Percentiles rank a stretch among this genome's conserved stretches.
Conservation (phyloP, 2,113 vertebrate species). For the Rhinichthys klamathensis region DNA sequence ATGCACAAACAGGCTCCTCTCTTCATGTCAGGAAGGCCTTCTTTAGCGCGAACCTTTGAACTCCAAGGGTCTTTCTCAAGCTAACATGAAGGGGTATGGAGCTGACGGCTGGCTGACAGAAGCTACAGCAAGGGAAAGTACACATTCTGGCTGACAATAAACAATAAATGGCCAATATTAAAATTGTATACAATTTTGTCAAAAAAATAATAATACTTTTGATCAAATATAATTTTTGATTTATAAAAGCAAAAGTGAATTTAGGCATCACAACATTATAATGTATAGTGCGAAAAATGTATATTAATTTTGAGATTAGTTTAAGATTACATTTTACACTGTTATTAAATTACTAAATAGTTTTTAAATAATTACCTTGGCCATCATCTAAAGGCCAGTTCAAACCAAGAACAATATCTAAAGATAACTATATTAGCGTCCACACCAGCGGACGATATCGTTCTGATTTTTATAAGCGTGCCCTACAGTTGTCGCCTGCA, state of each 20-base stretch:
- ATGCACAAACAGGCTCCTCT: not conserved
- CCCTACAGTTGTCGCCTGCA: too few species aligned
- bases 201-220: too few species aligned
- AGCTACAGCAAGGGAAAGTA: not conserved
- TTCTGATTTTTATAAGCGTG: too few species aligned
- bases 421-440: too few species aligned
- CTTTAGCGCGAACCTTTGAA: conserved; percentile 30
- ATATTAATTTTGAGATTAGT: not conserved
- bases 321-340: too few species aligned
- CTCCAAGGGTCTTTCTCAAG: not conserved
- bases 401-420: too few species aligned
- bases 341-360: too few species aligned
- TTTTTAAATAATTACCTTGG: too few species aligned
- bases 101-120: not conserved
- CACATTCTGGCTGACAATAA: not conserved
- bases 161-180: not conserved
- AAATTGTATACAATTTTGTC: not conserved
- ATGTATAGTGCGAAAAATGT: not conserved
- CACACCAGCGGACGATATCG: too few species aligned
- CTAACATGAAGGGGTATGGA: not conserved
- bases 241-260: not conserved
- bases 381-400: too few species aligned
- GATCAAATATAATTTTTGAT: not conserved
- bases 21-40: not conserved
- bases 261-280: not conserved